phyloP scores from a whole-genome alignment of 1,140 invertebrate genomes.

The Belonocnema kinseyi region DNA sequence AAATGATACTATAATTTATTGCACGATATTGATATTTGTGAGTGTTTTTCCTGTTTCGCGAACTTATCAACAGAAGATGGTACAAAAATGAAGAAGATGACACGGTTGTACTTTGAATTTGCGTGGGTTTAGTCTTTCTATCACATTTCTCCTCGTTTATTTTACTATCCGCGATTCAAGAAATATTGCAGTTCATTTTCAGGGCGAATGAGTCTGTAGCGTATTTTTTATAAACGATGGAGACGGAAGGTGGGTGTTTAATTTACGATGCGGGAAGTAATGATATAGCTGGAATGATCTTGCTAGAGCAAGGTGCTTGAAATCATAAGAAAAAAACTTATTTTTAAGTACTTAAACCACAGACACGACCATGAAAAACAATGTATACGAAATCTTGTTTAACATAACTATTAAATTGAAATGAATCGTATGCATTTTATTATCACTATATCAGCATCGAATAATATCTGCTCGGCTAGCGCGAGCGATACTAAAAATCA shows the following conservation, averaged over 20 bases:
- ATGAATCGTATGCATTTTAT: not conserved
- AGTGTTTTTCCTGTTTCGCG: not conserved
- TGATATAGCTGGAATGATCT: conserved; percentile 13
- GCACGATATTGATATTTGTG: not conserved
- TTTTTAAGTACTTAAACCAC: conserved; percentile 19
- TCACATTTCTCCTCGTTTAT: conserved; percentile 8
- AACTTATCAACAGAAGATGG: not conserved
- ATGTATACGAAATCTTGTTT: conserved; percentile 14
- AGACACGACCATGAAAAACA: conserved; percentile 21
- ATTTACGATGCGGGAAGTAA: conserved; percentile 25
- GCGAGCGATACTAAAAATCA: no score
- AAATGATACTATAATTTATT: not conserved
- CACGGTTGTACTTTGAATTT: not conserved
- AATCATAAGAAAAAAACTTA: not conserved
- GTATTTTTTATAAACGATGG: not conserved
- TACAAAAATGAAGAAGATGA: not conserved
- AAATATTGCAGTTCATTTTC: conserved; percentile 24
- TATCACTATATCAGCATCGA: no score
- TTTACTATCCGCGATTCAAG: conserved; percentile 12
- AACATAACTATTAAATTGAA: conserved; percentile 19
- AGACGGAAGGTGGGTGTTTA: conserved; percentile 3
- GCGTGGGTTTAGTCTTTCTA: conserved; percentile 2
- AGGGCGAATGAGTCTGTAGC: not conserved
- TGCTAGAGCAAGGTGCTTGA: conserved; percentile 21
- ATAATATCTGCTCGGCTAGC: no score